Conservation (phyloP, 2,888 invertebrate species). For the Eumerus sabulonum region DNA sequence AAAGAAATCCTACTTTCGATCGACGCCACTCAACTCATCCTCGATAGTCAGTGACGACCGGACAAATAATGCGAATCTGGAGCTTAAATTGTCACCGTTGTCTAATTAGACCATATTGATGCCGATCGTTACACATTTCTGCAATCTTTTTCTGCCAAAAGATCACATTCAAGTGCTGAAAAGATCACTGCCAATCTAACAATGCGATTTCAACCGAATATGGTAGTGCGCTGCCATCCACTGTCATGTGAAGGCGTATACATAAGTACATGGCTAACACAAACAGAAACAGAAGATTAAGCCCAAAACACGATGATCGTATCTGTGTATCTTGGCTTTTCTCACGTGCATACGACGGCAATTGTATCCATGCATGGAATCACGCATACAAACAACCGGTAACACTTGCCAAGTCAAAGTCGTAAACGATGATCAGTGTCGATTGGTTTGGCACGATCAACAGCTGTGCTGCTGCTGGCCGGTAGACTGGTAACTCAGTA, state of each 20-base stretch:
- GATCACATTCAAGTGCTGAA: slow-evolving; percentile 25
- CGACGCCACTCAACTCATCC: slow-evolving; percentile 14
- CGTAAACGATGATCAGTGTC: slow-evolving; percentile 50
- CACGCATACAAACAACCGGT: too few species aligned
- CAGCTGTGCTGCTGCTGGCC: slow-evolving; percentile 19
- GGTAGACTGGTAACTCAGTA: slow-evolving; percentile 47
- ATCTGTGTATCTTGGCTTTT: slow-evolving; percentile 33
- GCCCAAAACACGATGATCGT: slow-evolving; percentile 8
- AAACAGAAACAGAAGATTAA: background rate
- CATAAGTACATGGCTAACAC: background rate
- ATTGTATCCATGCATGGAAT: slow-evolving; percentile 4
- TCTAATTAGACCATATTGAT: slow-evolving; percentile 41
- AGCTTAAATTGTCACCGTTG: slow-evolving; percentile 1
- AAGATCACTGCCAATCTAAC: slow-evolving; percentile 22
- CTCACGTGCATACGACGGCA: slow-evolving; percentile 24
- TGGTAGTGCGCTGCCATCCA: background rate
- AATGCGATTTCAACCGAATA: slow-evolving; percentile 32
- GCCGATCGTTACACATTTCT: background rate
- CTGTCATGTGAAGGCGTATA: slow-evolving; percentile 20
- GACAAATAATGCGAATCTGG: too few species aligned
- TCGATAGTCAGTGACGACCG: background rate
- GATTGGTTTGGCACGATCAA: slow-evolving; percentile 26
- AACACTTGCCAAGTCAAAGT: slow-evolving; percentile 44
- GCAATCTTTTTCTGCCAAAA: slow-evolving; percentile 24
- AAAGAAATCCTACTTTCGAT: slow-evolving; percentile 33